These are phyloP conservation scores for Discoglossus pictus DNA, from an alignment of 2,797 vertebrate genomes.

Conservation along the genomic window DNA sequence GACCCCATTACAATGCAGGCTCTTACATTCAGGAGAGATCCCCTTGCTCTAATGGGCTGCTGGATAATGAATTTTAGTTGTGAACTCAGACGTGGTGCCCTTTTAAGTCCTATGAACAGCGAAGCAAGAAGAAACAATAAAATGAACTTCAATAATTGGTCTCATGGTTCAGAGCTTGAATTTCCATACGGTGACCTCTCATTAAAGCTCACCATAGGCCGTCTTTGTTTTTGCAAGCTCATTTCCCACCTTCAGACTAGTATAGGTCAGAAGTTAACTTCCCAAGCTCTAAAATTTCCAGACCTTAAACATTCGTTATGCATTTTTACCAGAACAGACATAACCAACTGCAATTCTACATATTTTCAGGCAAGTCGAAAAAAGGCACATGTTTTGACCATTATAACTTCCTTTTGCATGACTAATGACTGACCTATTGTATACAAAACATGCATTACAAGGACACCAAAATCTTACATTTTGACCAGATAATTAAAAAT, in stretches of 20 bases:
- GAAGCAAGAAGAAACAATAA: slow-evolving; percentile 48
- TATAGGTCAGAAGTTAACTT: slow-evolving; percentile 32
- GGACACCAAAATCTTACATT: no score
- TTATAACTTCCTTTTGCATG: no score
- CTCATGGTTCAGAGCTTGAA: slow-evolving; percentile 35
- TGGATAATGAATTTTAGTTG: slow-evolving; percentile 49
- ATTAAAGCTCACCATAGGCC: slow-evolving; percentile 38
- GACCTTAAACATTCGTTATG: background rate
- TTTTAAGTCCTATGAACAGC: slow-evolving; percentile 46
- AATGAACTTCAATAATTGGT: slow-evolving; percentile 40
- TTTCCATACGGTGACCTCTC: slow-evolving; percentile 41
- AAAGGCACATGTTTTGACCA: no score
- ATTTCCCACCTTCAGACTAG: slow-evolving; percentile 35
- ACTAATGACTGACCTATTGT: no score
- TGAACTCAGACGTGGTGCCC: slow-evolving; percentile 42
- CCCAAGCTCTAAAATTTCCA: slow-evolving; percentile 13
- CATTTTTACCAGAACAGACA: background rate
- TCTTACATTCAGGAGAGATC: slow-evolving; percentile 36
- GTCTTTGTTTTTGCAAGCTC: slow-evolving; percentile 45
- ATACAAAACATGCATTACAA: no score
- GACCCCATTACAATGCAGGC: slow-evolving; percentile 36
- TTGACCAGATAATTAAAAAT: no score
- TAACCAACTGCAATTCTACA: background rate
- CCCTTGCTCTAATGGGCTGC: slow-evolving; percentile 44
- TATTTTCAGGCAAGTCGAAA: background rate